Evolutionary conservation across 2,113 vertebrate genomes (phyloP).

Genomic region (Python bivittatus): DNA sequence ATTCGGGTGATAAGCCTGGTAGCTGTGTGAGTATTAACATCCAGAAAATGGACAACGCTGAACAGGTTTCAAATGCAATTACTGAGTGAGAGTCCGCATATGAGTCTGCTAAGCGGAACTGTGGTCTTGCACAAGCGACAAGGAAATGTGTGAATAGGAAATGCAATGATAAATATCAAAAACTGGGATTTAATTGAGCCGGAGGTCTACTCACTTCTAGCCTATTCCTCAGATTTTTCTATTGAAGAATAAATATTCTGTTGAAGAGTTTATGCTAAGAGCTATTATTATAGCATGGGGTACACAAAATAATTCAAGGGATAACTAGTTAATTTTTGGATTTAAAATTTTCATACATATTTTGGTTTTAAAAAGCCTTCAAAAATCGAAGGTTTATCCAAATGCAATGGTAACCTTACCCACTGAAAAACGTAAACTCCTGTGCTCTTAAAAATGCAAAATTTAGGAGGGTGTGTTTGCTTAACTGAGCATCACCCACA

Average conservation of each 20-base stretch:
- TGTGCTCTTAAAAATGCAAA: not conserved
- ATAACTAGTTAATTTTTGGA: not conserved
- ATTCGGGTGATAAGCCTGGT: not conserved
- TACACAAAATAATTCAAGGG: not conserved
- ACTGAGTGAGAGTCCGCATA: not conserved
- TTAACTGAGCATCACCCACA: not conserved
- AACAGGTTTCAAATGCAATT: not conserved
- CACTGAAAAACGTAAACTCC: not conserved
- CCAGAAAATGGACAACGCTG: not conserved
- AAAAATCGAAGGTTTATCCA: not conserved
- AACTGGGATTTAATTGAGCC: not conserved
- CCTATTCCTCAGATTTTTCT: not conserved
- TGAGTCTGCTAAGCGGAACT: not conserved
- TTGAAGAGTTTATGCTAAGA: not conserved
- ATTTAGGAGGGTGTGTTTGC: not conserved
- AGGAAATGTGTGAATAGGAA: not conserved
- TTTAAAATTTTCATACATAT: not conserved
- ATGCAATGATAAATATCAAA: not conserved
- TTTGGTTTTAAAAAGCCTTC: not conserved
- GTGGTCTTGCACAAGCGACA: not conserved
- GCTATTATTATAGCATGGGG: not conserved
- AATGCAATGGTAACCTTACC: not conserved
- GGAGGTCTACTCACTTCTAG: not conserved
- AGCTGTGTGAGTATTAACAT: not conserved
- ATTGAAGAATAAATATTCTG: not conserved